These are phyloP conservation scores for Premnoplex brunnescens DNA, from an alignment of 2,797 vertebrate genomes.

Conservation along the genomic window DNA sequence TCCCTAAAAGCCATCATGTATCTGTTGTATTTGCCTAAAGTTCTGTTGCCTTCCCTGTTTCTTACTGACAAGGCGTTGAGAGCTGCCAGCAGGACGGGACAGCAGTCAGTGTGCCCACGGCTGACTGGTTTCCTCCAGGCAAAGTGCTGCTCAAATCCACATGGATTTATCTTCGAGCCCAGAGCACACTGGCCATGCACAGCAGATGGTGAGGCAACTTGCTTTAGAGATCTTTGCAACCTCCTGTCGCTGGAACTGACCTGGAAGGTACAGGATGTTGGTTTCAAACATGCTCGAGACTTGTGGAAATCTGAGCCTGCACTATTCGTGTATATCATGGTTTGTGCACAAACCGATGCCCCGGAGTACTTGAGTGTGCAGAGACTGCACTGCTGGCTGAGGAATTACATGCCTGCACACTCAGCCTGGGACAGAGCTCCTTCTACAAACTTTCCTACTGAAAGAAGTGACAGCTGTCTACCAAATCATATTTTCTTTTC, in stretches of 20 bases:
- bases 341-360: neutral
- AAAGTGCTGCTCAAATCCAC: neutral
- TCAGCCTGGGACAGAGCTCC: neutral
- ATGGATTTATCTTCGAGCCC: neutral
- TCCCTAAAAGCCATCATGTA: neutral
- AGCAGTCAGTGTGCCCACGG: neutral
- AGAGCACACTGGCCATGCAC: fast-evolving
- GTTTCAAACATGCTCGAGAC: neutral
- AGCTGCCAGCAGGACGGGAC: neutral
- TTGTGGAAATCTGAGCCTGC: neutral
- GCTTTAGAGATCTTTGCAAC: neutral
- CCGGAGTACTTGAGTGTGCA: neutral
- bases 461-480: neutral
- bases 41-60: neutral
- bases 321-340: neutral
- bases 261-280: neutral
- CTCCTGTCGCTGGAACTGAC: neutral
- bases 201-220: neutral
- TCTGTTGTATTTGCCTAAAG: neutral
- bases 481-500: fast-evolving
- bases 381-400: neutral
- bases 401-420: neutral
- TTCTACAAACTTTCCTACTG: neutral
- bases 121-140: neutral
- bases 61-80: fast-evolving